Evolutionary conservation across 2,113 vertebrate species (phyloP), one percentile per base, ranked within the genome.

Genomic region (Chrysemys picta): DNA sequence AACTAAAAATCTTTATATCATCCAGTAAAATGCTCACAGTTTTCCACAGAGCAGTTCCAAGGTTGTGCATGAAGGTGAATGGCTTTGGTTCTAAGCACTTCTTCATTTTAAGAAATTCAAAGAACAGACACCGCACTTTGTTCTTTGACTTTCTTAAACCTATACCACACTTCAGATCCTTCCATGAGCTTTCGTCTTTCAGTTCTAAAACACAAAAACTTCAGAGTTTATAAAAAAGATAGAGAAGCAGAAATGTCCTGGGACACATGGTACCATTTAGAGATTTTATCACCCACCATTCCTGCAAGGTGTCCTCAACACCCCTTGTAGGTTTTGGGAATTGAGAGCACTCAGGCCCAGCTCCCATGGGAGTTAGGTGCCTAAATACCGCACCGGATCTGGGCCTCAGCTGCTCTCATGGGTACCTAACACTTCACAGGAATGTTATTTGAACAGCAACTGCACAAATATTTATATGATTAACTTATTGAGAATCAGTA

Each of bases 91-190:
- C 97, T 98, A 97, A 98, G 97, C 98, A 95, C 92, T 89, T 84
- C 96, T 97, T 97, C 98, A 98, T 98, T 98, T 98, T 92, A 98
- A 98, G 98, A 96, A 98, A 98, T 98, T 98, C 98, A 98, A 98
- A 98, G 97, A 97, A 90, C 90, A 29, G 62, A 88, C 94, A 93
- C 1, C 9, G 84, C 82, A 90, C 97, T 98, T 98, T 98, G 98
- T 98, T 98, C 98, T 98, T 79, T 96, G 96, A 96, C 94, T 98
- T 98, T 96, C 98, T 98, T 98, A 98, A 98, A 96, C 92, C 95
- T 84, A 53, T 87, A 97, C 89, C 90, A 92, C 94, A 97, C 97
- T 98, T 94, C 97, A 87, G 87, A 92, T 92, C 93, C 97, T 98
- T 98, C 98, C 97, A 98, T 97, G 97, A 96, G 96, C 95, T 93